phyloP scores from a whole-genome alignment of 2,888 invertebrate genomes.

The Ormyrus pomaceus region DNA sequence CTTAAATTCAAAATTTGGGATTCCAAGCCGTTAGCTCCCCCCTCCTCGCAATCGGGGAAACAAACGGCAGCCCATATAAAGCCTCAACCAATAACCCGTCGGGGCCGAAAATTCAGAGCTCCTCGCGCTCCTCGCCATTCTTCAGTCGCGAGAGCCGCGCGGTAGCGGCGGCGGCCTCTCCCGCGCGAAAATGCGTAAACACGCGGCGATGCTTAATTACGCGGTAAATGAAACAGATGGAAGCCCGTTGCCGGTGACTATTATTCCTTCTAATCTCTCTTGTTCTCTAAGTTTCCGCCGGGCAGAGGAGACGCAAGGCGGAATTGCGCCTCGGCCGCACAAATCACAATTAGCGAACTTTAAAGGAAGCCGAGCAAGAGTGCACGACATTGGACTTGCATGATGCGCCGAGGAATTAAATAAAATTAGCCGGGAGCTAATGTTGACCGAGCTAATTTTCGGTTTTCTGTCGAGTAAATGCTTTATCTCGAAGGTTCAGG shows the following conservation, averaged over 20 bases:
- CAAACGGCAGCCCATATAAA: too few relatives aligned
- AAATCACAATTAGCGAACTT: slow-evolving; percentile 53
- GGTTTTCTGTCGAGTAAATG: too few relatives aligned
- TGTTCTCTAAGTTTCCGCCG: slow-evolving; percentile 11
- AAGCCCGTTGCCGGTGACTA: slow-evolving; percentile 39
- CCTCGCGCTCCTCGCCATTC: too few relatives aligned
- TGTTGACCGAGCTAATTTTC: too few relatives aligned
- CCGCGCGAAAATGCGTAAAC: background rate
- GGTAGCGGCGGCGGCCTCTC: background rate
- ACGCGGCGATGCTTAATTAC: slow-evolving; percentile 46
- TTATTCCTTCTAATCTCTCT: slow-evolving; percentile 53
- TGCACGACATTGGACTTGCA: background rate
- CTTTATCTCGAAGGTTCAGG: too few relatives aligned
- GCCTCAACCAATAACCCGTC: too few relatives aligned
- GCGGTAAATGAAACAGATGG: slow-evolving; percentile 55
- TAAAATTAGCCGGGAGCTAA: too few relatives aligned
- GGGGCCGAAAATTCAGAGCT: too few relatives aligned
- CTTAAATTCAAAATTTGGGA: too few relatives aligned
- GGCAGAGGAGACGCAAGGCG: background rate
- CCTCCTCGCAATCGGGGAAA: too few relatives aligned
- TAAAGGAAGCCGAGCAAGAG: background rate
- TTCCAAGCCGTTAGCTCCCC: too few relatives aligned
- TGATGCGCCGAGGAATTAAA: too few relatives aligned
- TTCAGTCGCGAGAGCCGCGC: background rate
- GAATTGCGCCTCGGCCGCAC: slow-evolving; percentile 30